phyloP scores from a whole-genome alignment of 2,113 vertebrate genomes.

The Eretmochelys imbricata region DNA sequence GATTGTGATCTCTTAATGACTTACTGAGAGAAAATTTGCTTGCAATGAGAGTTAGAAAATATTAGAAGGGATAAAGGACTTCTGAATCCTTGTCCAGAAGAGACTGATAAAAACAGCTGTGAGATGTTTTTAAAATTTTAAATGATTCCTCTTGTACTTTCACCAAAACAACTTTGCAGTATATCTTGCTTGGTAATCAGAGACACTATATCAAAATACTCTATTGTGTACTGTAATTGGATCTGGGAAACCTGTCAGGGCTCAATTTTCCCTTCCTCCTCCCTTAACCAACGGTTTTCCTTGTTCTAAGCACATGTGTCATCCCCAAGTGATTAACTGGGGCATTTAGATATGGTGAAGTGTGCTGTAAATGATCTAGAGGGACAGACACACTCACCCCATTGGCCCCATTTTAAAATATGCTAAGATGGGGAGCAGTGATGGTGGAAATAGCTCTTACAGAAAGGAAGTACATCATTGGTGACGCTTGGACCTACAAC shows the following conservation, averaged over 20 bases:
- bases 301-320: not conserved
- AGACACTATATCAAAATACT: conserved; percentile 1
- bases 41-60: conserved; percentile 68
- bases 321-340: not conserved
- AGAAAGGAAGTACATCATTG: not conserved
- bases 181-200: conserved; percentile 40
- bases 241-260: not conserved
- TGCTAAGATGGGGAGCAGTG: not conserved
- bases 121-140: conserved; percentile 64
- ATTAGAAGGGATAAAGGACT: conserved; percentile 60
- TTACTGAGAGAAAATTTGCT: conserved; percentile 69
- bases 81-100: conserved; percentile 71
- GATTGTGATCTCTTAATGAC: conserved; percentile 62
- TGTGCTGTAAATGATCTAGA: not conserved
- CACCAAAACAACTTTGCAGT: conserved; percentile 40
- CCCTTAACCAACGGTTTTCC: not conserved
- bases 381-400: not conserved
- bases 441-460: not conserved
- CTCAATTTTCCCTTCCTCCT: not conserved
- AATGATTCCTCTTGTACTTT: conserved; percentile 46
- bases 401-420: not conserved
- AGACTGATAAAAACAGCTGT: conserved; percentile 70
- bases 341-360: not conserved
- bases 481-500: not conserved
- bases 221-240: not conserved